Evolutionary conservation across 2,888 invertebrate genomes (phyloP), one percentile per base, ranked within the genome.

Genomic region (Drosophila lacicola): DNA sequence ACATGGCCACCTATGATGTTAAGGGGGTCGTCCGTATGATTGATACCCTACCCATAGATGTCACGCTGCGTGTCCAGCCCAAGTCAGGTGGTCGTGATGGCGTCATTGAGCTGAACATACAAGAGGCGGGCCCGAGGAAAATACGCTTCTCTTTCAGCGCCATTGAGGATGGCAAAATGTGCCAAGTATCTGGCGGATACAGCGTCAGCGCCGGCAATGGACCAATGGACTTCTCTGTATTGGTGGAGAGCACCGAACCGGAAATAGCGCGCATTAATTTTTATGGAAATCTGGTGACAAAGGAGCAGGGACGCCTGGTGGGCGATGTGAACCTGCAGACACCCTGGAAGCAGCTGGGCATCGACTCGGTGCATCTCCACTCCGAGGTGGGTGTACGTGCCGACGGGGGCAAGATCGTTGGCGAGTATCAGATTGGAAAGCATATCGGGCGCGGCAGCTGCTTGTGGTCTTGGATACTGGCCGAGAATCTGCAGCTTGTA

Each of bases 401-500:
- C 53, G 82, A 84, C 13, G 75, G 82, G 2, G 93, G 92, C 5
- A 78, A 84, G 25, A 85, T 92, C 2, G 71, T 88, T 4, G 91
- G 91, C 3, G 90, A 89, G 63, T 94, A 94, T 82, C 91, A 91
- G 50, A 80, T 94, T 47, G 91, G 93, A 2, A 87, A 93, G 13
- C 90, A 93, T 5, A 77, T 85, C 11, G 94, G 94, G 8, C 91
- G 93, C 10, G 90, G 93, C 5, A 91, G 91, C 17, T 85, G 93
- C 4, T 85, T 92, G 8, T 95, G 95, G 94, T 93, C 93, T 11
- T 94, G 94, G 92, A 68, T 93, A 2, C 89, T 94, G 45, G 88
- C 93, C 74, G 93, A 94, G 79, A 92, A 94, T 83, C 93, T 94
- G 92, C 92, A 92, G 70, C 75, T 94, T 2, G 91, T 92, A 55